phyloP scores from a whole-genome alignment of 2,888 invertebrate species.

The Amiota mariae region DNA sequence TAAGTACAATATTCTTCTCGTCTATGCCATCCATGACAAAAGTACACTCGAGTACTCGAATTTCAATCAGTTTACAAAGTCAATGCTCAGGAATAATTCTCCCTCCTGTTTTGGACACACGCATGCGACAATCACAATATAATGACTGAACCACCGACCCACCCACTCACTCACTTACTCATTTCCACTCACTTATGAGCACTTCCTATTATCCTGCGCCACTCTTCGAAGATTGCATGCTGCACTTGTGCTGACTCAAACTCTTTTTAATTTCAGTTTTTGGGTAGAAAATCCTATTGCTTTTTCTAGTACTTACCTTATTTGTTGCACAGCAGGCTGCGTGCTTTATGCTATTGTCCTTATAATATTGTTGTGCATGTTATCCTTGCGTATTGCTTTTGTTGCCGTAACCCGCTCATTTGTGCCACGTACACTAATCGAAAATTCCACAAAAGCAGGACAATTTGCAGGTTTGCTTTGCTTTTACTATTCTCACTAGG shows the following conservation, averaged over 20 bases:
- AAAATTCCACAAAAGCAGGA: slow-evolving; percentile 33
- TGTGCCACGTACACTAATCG: slow-evolving; percentile 33
- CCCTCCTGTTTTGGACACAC: slow-evolving; percentile 66
- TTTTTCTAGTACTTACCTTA: slow-evolving; percentile 57
- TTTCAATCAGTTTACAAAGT: slow-evolving; percentile 51
- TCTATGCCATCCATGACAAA: slow-evolving; percentile 48
- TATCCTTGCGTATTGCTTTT: slow-evolving; percentile 16
- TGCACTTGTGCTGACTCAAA: slow-evolving; percentile 31
- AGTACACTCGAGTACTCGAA: slow-evolving; percentile 52
- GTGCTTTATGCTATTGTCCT: slow-evolving; percentile 9
- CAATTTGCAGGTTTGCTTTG: slow-evolving; percentile 13
- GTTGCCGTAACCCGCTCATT: slow-evolving; percentile 30
- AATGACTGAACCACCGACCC: slow-evolving; percentile 16
- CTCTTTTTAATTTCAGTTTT: slow-evolving; percentile 48
- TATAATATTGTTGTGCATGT: background rate
- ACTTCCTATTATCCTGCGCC: background rate
- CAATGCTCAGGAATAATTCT: slow-evolving; percentile 69
- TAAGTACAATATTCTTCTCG: background rate
- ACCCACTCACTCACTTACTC: background rate
- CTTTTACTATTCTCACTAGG: background rate
- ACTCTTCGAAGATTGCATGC: slow-evolving; percentile 62
- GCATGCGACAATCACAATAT: slow-evolving; percentile 47
- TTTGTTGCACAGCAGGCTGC: slow-evolving; percentile 60
- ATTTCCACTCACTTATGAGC: background rate
- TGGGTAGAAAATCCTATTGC: slow-evolving; percentile 30